Conservation (phyloP, 2,888 invertebrate species). For the Helleia helle region DNA sequence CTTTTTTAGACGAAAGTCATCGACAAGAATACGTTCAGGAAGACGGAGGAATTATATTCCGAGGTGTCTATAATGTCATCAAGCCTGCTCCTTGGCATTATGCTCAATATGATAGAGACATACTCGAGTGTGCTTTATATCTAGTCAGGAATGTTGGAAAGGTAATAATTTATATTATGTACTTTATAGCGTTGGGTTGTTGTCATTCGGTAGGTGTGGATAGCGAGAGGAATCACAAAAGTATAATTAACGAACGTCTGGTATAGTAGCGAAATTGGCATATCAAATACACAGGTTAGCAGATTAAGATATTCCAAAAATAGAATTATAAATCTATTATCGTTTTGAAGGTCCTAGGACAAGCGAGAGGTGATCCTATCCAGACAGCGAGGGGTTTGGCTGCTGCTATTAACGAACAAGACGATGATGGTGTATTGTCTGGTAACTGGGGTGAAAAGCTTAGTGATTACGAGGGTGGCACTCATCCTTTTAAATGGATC, state of each 20-base stretch:
- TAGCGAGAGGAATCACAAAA: no score
- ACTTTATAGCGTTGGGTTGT: no score
- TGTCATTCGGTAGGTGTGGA: no score
- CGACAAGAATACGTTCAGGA: conserved; percentile 75
- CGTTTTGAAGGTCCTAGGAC: conserved; percentile 66
- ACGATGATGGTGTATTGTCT: conserved; percentile 88
- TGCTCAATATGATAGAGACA: conserved; percentile 89
- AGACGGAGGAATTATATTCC: conserved; percentile 92
- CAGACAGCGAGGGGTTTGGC: conserved; percentile 85
- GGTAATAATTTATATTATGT: no score
- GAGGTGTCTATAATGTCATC: conserved; percentile 89
- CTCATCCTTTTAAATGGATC: conserved; percentile 91
- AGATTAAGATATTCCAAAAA: no score
- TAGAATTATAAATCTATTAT: no score
- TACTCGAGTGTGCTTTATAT: conserved; percentile 85
- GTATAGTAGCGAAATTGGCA: no score
- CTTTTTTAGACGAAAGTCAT: background rate
- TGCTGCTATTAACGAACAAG: conserved; percentile 89
- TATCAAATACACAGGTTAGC: no score
- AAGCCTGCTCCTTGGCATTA: conserved; percentile 93
- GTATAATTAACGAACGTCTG: no score
- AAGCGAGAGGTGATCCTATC: conserved; percentile 84
- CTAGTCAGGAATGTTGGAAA: conserved; percentile 82
- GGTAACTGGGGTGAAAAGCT: conserved; percentile 93
- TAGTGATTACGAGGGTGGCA: conserved; percentile 88